Percentiles rank a stretch among this genome's conserved stretches.
Evolutionary conservation across 2,797 vertebrate genomes (phyloP).

Genomic region (Pelochelys cantorii): DNA sequence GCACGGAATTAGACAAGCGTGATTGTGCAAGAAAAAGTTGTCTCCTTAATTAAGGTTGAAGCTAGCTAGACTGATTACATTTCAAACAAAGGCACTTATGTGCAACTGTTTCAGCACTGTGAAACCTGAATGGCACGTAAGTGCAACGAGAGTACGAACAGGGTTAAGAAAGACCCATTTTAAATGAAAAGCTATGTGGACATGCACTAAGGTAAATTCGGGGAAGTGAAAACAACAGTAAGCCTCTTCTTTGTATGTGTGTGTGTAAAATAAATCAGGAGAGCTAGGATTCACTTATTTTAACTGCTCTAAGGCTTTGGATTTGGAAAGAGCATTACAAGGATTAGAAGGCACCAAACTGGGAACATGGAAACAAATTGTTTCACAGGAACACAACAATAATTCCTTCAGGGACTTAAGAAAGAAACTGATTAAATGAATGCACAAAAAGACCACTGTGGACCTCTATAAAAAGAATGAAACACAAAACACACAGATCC

Average conservation of each 20-base stretch:
- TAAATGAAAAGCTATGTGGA: background rate
- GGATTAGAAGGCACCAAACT: background rate
- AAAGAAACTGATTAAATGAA: background rate
- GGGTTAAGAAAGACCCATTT: background rate
- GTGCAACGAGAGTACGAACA: background rate
- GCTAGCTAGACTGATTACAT: slow-evolving; percentile 19
- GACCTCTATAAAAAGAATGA: too few relatives aligned
- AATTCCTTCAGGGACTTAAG: rapidly evolving
- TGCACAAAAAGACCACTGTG: background rate
- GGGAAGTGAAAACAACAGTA: background rate
- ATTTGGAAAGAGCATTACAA: background rate
- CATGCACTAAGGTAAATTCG: background rate
- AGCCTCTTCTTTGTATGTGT: background rate
- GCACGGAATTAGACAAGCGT: background rate
- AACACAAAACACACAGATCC: too few relatives aligned
- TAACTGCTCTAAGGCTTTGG: background rate
- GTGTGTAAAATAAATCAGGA: background rate
- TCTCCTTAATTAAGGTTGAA: slow-evolving; percentile 45
- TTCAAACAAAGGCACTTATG: slow-evolving; percentile 2
- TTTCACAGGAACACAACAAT: background rate
- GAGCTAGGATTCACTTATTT: background rate
- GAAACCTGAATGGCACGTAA: background rate
- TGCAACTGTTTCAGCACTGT: background rate
- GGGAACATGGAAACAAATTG: background rate
- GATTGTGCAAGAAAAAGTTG: slow-evolving; percentile 11